Evolutionary conservation across 2,113 vertebrate genomes (phyloP).

Genomic region (Dendrocopos noguchii): DNA sequence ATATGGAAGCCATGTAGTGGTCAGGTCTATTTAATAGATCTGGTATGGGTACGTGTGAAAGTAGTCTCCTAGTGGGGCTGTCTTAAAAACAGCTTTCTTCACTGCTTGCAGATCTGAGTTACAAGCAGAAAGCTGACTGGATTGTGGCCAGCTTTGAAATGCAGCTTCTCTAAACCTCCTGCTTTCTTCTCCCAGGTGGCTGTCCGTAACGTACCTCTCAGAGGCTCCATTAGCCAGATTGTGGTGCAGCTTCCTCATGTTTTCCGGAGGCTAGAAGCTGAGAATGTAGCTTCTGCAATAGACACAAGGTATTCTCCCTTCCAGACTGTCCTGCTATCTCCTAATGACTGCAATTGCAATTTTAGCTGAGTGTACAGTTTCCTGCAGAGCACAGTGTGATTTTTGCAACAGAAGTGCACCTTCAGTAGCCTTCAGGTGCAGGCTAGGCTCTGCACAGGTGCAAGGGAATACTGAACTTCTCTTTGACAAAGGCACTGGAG

Average conservation of each 20-base stretch:
- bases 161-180: neutral
- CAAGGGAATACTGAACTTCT: neutral
- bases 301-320: conserved; percentile 80
- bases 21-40: neutral
- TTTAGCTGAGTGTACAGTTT: neutral
- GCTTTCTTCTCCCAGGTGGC: conserved; percentile 75
- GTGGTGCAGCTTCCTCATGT: conserved; percentile 94
- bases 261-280: conserved; percentile 87
- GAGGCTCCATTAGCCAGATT: conserved; percentile 90
- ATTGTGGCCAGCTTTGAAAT: neutral
- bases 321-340: neutral
- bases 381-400: neutral
- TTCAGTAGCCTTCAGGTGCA: neutral
- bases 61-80: neutral
- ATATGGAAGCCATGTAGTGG: neutral
- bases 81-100: neutral
- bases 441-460: neutral
- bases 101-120: neutral
- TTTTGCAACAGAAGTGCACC: neutral
- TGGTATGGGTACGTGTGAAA: no score
- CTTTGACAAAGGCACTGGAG: neutral
- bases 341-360: neutral
- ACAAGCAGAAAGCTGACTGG: neutral
- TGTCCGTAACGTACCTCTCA: conserved; percentile 80
- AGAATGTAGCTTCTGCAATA: conserved; percentile 76